A percentile compares a stretch with the other conserved stretches of the same genome.
Evolutionary conservation across 2,888 invertebrate genomes (phyloP).

Genomic region (Nowickia ferox): DNA sequence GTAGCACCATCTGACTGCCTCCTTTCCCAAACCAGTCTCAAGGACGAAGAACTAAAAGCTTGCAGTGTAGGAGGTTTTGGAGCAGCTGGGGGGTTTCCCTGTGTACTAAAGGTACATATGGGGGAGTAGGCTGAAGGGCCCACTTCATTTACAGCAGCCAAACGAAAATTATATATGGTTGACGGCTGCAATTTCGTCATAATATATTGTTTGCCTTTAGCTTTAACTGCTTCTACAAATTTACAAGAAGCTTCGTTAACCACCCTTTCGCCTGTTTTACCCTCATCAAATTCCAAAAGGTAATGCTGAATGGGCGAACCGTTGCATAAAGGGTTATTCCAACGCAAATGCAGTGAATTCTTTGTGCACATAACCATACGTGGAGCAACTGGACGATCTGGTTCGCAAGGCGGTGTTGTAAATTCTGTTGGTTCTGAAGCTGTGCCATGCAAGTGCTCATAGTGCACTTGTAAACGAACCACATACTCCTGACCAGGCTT

Average conservation of each 20-base stretch:
- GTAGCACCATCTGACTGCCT: constrained; percentile 89
- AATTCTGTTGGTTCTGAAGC: constrained; percentile 91
- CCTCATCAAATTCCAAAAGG: constrained; percentile 90
- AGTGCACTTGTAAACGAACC: constrained; percentile 86
- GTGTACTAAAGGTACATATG: constrained; percentile 88
- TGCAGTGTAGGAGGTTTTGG: constrained; percentile 90
- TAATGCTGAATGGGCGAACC: constrained; percentile 91
- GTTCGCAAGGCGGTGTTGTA: constrained; percentile 91
- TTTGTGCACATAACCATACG: constrained; percentile 89
- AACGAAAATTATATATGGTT: constrained; percentile 91
- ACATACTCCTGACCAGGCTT: constrained; percentile 94
- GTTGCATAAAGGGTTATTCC: constrained; percentile 90
- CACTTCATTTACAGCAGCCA: constrained; percentile 92
- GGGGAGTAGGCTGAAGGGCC: constrained; percentile 90
- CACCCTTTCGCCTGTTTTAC: constrained; percentile 84
- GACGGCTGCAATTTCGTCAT: constrained; percentile 90
- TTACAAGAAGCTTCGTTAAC: constrained; percentile 52
- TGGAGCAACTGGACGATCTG: constrained; percentile 90
- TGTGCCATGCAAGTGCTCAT: constrained; percentile 89
- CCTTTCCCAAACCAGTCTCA: constrained; percentile 90
- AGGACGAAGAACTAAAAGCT: constrained; percentile 86
- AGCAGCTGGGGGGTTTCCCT: constrained; percentile 90
- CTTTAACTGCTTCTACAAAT: constrained; percentile 89
- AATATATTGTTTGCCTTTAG: constrained; percentile 90
- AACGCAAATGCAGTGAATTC: constrained; percentile 88